Percentiles rank a stretch among this genome's conserved stretches.
These are phyloP conservation scores for Zygaena filipendulae DNA, from an alignment of 2,888 invertebrate genomes.

Conservation along the genomic window DNA sequence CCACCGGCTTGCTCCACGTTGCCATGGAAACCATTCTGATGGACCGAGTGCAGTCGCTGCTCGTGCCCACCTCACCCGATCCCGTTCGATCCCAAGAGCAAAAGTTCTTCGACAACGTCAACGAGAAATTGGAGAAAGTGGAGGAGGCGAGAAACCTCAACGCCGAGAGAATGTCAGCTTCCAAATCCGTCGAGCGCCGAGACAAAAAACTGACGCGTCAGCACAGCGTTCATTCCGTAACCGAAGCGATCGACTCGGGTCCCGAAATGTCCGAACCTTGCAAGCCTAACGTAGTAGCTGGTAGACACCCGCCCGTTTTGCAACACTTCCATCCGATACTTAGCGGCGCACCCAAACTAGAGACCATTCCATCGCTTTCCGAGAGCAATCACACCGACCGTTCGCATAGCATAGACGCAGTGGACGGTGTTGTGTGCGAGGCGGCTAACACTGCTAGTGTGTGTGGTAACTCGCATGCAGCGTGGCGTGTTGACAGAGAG, in stretches of 20 bases:
- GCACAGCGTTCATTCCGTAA: constrained; percentile 43
- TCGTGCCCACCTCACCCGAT: constrained; percentile 48
- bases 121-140: constrained; percentile 42
- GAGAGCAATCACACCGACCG: constrained; percentile 43
- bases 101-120: constrained; percentile 51
- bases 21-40: constrained; percentile 69
- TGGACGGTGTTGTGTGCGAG: constrained; percentile 29
- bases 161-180: not conserved
- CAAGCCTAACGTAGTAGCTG: no score
- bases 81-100: constrained; percentile 26
- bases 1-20: constrained; percentile 53
- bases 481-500: constrained; percentile 59
- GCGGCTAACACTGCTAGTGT: constrained; percentile 59
- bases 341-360: constrained; percentile 39
- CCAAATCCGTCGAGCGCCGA: constrained; percentile 3
- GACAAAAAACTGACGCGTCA: constrained; percentile 34
- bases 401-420: constrained; percentile 35
- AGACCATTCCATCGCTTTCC: constrained; percentile 54
- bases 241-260: constrained; percentile 23
- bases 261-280: constrained; percentile 47
- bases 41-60: constrained; percentile 57
- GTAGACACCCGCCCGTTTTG: constrained; percentile 31
- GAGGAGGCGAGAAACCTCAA: constrained; percentile 28
- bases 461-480: constrained; percentile 68
- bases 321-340: constrained; percentile 48